Conservation (phyloP, 1,140 invertebrate genomes). For the Callitettix versicolor region DNA sequence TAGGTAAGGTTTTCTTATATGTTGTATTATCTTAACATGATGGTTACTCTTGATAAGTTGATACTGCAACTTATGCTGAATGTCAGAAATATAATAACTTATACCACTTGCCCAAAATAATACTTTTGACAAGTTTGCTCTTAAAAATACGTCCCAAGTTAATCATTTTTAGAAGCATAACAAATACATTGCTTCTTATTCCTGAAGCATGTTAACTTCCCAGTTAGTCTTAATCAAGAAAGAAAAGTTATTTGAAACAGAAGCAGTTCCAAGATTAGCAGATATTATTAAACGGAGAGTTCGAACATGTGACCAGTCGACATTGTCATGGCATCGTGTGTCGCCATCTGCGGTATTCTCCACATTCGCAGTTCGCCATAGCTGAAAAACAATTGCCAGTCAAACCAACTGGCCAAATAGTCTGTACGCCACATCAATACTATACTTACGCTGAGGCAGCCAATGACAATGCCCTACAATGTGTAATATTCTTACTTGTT, state of each 20-base stretch:
- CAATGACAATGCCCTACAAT: neutral
- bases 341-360: slow-evolving; percentile 21
- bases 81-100: no score
- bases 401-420: neutral
- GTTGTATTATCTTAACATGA: no score
- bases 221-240: neutral
- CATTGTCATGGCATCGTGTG: slow-evolving; percentile 29
- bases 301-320: slow-evolving; percentile 31
- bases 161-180: no score
- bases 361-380: slow-evolving; percentile 32
- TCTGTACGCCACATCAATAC: neutral
- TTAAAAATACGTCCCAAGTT: no score
- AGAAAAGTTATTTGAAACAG: neutral
- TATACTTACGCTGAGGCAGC: neutral
- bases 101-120: no score
- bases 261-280: neutral
- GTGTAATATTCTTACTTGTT: neutral
- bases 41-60: no score
- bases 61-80: no score
- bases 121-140: no score
- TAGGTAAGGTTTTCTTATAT: no score
- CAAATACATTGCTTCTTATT: no score
- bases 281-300: slow-evolving; percentile 26
- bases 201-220: neutral
- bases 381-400: slow-evolving; percentile 26